These are phyloP conservation scores for Anguilla obscura DNA, from an alignment of 2,797 vertebrate species.

Conservation along the genomic window DNA sequence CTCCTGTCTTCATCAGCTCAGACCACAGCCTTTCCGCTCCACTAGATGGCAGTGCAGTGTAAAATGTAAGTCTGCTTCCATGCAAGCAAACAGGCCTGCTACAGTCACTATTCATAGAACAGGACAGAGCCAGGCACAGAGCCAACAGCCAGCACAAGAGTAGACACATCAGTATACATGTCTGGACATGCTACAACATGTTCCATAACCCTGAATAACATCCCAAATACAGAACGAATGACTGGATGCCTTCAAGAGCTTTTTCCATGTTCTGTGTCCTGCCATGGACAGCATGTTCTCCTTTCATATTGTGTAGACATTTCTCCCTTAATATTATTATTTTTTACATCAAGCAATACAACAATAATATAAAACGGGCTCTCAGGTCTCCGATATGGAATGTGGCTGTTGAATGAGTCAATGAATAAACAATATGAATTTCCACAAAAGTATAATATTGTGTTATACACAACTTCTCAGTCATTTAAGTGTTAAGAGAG, in stretches of 20 bases:
- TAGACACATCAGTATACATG: conserved; percentile 24
- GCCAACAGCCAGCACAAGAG: conserved; percentile 14
- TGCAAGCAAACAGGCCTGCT: not conserved
- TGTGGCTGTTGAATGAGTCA: not conserved
- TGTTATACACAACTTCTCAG: not conserved
- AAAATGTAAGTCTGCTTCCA: not conserved
- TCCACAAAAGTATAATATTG: not conserved
- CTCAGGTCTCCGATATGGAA: not conserved
- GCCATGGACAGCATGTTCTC: not conserved
- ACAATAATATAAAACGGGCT: not conserved
- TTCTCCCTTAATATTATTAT: not conserved
- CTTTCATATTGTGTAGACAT: not conserved
- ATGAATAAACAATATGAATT: not conserved
- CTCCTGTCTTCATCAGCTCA: not conserved
- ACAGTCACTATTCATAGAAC: conserved; percentile 12
- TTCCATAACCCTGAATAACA: conserved; percentile 17
- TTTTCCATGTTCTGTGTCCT: not conserved
- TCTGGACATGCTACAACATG: conserved; percentile 26
- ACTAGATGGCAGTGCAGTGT: conserved; percentile 30
- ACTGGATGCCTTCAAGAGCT: not conserved
- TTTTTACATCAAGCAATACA: not conserved
- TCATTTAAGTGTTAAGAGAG: not conserved
- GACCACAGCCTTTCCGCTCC: not conserved
- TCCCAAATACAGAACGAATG: not conserved
- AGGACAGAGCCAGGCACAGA: conserved; percentile 8